Conservation (phyloP, 2,113 vertebrate genomes). For the Neopipo cinnamomea region DNA sequence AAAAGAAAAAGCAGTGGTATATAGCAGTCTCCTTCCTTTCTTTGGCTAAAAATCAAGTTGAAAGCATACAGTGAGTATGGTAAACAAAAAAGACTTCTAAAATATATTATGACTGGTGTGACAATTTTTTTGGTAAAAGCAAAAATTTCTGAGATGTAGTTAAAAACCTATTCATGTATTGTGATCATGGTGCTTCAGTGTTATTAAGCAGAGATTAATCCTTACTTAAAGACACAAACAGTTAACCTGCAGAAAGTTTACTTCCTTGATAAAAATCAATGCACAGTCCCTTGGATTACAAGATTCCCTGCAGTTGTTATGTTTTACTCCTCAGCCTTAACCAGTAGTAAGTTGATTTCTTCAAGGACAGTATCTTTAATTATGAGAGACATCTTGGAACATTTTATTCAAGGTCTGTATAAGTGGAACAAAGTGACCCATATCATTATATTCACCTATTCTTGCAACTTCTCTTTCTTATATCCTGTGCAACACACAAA, state of each 20-base stretch:
- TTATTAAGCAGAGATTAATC: background rate
- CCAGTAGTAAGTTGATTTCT: rapidly evolving
- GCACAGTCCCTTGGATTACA: background rate
- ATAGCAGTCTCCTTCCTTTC: background rate
- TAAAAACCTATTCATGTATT: background rate
- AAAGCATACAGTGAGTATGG: background rate
- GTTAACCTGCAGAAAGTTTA: background rate
- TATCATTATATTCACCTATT: background rate
- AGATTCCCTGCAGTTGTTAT: background rate
- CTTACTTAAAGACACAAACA: background rate
- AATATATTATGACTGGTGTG: background rate
- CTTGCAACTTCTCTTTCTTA: background rate
- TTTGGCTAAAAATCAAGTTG: background rate
- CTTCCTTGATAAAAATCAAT: background rate
- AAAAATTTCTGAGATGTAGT: background rate
- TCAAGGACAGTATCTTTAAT: background rate
- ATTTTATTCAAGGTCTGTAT: background rate
- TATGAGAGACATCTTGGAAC: background rate
- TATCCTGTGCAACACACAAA: background rate
- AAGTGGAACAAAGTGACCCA: background rate
- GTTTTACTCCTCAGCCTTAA: background rate
- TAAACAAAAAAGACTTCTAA: background rate
- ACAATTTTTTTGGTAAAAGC: background rate
- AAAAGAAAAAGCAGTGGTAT: too few species aligned
- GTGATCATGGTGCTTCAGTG: background rate